These are phyloP conservation scores for Sesia bembeciformis DNA, from an alignment of 2,888 invertebrate genomes.

Conservation along the genomic window DNA sequence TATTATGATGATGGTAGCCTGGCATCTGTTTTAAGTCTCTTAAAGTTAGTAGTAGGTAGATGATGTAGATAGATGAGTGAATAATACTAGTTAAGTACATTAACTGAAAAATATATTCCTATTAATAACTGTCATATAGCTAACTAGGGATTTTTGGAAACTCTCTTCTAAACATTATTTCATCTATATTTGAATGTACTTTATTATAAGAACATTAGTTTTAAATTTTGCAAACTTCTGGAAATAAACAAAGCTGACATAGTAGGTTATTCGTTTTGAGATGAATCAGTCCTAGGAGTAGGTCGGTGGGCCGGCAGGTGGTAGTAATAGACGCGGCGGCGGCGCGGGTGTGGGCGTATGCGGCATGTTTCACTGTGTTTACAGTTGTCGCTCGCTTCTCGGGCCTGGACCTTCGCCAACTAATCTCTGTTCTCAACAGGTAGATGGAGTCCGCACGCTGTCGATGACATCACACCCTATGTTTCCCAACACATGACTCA, in stretches of 20 bases:
- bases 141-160: too few species aligned
- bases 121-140: too few species aligned
- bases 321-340: conserved; percentile 23
- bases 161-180: too few species aligned
- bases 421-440: conserved; percentile 55
- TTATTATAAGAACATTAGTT: too few species aligned
- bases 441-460: conserved; percentile 45
- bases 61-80: background rate
- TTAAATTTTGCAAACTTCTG: too few species aligned
- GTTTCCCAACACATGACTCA: conserved; percentile 45
- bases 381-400: conserved; percentile 29
- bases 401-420: conserved; percentile 53
- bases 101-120: too few species aligned
- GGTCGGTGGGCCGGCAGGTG: conserved; percentile 12
- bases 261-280: conserved; percentile 6
- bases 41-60: background rate
- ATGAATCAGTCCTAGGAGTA: conserved; percentile 13
- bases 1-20: conserved; percentile 53
- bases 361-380: conserved; percentile 31
- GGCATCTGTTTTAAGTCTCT: conserved; percentile 49
- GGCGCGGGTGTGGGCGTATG: conserved; percentile 19
- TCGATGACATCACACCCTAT: conserved; percentile 51
- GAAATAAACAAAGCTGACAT: too few species aligned
- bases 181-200: too few species aligned
- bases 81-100: too few species aligned